Evolutionary conservation across 2,113 vertebrate genomes (phyloP).

Genomic region (Sorex fumeus): DNA sequence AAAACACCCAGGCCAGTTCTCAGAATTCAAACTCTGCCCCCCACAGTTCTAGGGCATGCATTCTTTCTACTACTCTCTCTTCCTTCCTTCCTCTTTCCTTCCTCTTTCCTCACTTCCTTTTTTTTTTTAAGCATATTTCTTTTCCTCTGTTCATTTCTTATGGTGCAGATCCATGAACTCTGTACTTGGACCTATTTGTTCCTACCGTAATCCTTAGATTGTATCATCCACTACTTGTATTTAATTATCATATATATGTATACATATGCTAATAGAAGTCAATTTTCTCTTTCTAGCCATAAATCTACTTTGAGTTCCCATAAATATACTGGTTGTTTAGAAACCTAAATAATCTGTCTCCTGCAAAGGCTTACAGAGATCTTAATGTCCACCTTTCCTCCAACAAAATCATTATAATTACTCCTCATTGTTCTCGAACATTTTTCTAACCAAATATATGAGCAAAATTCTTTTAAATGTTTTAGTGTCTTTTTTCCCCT

Average conservation of each 20-base stretch:
- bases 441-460: no score
- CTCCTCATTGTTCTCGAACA: neutral
- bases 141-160: neutral
- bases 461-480: neutral
- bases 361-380: neutral
- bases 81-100: neutral
- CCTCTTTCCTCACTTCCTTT: neutral
- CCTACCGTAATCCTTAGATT: neutral
- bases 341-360: neutral
- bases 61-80: neutral
- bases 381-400: neutral
- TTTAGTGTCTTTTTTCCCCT: rapidly evolving
- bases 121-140: neutral
- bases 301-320: neutral
- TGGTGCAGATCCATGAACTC: neutral
- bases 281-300: neutral
- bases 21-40: neutral
- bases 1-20: neutral
- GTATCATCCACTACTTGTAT: neutral
- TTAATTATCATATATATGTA: neutral
- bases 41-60: neutral
- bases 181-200: neutral
- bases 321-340: no score
- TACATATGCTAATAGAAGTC: neutral
- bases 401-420: neutral